Evolutionary conservation across 2,888 invertebrate species (phyloP).

Genomic region (Mylabris sibirica): DNA sequence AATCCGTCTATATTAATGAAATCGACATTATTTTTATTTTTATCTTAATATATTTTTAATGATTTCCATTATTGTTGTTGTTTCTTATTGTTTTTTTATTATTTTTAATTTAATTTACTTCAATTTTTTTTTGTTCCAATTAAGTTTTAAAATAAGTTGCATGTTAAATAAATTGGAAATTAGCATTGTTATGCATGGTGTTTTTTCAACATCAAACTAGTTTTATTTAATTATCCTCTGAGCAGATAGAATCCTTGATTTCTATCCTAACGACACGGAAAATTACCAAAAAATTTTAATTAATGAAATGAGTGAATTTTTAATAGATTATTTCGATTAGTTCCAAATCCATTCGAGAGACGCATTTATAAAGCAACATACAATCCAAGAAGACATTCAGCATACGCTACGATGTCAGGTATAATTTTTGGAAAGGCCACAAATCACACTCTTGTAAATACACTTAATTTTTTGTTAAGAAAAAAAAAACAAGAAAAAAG

Average conservation of each 20-base stretch:
- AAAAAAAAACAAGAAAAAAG: not conserved
- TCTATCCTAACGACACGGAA: not conserved
- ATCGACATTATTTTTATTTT: not conserved
- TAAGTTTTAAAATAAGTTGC: not conserved
- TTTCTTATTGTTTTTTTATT: not conserved
- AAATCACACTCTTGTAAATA: conserved; percentile 9
- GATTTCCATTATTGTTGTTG: not conserved
- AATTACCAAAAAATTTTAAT: not conserved
- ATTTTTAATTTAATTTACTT: not conserved
- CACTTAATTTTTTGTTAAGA: not conserved
- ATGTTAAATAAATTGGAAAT: not conserved
- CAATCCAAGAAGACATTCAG: conserved; percentile 61
- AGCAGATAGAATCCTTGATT: not conserved
- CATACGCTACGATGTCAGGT: conserved; percentile 61
- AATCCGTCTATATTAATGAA: not conserved
- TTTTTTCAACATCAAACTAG: not conserved
- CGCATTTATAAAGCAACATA: conserved; percentile 60
- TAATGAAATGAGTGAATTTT: conserved; percentile 38
- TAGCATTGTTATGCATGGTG: not conserved
- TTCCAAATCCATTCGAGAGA: conserved; percentile 63
- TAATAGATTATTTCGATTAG: conserved; percentile 57
- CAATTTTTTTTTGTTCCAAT: not conserved
- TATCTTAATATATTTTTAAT: not conserved
- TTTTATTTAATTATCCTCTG: not conserved
- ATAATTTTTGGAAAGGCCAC: conserved; percentile 25